phyloP scores from a whole-genome alignment of 2,797 vertebrate species.

The Micrastur ruficollis region DNA sequence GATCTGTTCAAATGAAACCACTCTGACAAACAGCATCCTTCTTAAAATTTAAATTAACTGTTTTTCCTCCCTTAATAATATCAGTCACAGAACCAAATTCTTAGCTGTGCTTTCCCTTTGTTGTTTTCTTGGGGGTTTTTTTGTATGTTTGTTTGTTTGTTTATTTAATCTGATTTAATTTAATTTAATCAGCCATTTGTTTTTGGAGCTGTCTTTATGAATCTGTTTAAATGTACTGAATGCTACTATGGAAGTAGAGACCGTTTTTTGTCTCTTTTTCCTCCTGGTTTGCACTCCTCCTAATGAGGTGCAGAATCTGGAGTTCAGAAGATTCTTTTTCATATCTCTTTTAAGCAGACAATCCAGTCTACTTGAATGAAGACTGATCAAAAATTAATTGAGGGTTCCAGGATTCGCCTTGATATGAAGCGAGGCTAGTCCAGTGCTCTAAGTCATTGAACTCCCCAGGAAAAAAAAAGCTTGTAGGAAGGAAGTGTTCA shows the following conservation, averaged over 20 bases:
- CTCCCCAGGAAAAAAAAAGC: background rate
- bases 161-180: slow-evolving; percentile 51
- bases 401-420: background rate
- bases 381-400: background rate
- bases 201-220: background rate
- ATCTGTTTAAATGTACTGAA: background rate
- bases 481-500: background rate
- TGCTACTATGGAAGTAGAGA: background rate
- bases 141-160: background rate
- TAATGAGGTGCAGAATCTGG: background rate
- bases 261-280: background rate
- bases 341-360: background rate
- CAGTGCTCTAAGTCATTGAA: background rate
- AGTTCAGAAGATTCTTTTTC: background rate
- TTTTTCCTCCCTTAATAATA: background rate
- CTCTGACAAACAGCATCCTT: background rate
- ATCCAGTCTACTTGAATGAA: background rate
- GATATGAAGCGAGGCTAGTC: background rate
- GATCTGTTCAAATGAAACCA: background rate
- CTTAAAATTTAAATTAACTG: slow-evolving; percentile 40
- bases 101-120: background rate
- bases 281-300: background rate
- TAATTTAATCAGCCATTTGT: slow-evolving; percentile 36
- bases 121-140: background rate
- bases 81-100: background rate